These are phyloP conservation scores for Onychostruthus taczanowskii DNA, from an alignment of 2,113 vertebrate species.

Conservation along the genomic window DNA sequence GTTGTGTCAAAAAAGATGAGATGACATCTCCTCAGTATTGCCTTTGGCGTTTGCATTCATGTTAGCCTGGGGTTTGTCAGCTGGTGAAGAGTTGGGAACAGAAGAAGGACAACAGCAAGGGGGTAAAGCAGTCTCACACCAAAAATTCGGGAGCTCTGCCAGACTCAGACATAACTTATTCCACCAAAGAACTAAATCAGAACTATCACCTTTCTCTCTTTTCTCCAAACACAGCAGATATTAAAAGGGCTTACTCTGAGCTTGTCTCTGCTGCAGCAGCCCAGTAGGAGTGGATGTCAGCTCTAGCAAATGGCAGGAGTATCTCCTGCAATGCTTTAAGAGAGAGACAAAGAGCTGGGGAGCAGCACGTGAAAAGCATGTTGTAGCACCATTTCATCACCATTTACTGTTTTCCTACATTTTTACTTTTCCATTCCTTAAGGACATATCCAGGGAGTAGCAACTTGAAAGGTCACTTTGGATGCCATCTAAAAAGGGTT, in stretches of 20 bases:
- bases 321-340: background rate
- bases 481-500: background rate
- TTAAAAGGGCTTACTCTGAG: background rate
- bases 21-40: background rate
- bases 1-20: background rate
- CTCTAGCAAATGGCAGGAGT: background rate
- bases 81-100: background rate
- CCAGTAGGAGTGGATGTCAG: background rate
- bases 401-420: background rate
- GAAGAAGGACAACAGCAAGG: background rate
- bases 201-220: background rate
- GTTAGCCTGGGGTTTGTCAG: background rate
- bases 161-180: background rate
- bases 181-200: background rate
- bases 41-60: background rate
- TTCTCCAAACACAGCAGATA: background rate
- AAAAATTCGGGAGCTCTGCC: background rate
- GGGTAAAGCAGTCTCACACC: background rate
- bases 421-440: background rate
- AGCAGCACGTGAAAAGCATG: accelerated
- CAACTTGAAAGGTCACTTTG: background rate
- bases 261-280: background rate
- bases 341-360: background rate
- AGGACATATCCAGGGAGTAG: background rate
- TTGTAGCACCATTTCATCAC: background rate